Percentiles rank a stretch among this genome's conserved stretches.
phyloP scores from a whole-genome alignment of 2,797 vertebrate genomes.

The Microctenopoma lineatum region DNA sequence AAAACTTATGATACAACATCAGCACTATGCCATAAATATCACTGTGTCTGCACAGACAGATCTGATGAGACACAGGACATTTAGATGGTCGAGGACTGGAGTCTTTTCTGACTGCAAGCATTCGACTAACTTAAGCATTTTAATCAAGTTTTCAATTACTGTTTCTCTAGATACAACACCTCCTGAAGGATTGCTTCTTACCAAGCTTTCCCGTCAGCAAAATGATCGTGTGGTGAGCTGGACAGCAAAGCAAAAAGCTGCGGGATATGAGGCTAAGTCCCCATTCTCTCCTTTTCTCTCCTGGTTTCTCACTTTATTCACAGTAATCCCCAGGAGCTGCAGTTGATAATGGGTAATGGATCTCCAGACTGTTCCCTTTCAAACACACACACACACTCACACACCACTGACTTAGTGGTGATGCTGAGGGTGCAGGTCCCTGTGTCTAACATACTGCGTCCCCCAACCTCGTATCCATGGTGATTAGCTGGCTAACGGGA shows the following conservation, averaged over 20 bases:
- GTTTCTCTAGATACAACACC: slow-evolving; percentile 21
- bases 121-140: slow-evolving; percentile 46
- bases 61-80: slow-evolving; percentile 32
- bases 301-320: slow-evolving; percentile 55
- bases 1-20: not conserved
- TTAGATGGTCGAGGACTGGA: not conserved
- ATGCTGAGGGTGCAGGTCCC: slow-evolving; percentile 60
- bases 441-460: slow-evolving; percentile 31
- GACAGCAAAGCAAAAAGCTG: slow-evolving; percentile 54
- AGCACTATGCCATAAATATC: not conserved
- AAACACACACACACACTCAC: slow-evolving; percentile 15
- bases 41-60: not conserved
- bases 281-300: slow-evolving; percentile 51
- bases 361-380: slow-evolving; percentile 45
- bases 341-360: slow-evolving; percentile 74
- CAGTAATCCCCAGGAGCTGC: slow-evolving; percentile 65
- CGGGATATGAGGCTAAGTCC: slow-evolving; percentile 59
- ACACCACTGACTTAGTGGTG: not conserved
- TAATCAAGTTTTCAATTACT: slow-evolving; percentile 68
- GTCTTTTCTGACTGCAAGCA: slow-evolving; percentile 21
- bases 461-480: slow-evolving; percentile 30
- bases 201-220: slow-evolving; percentile 39
- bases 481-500: slow-evolving; percentile 71
- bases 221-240: slow-evolving; percentile 52
- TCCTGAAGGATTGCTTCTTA: slow-evolving; percentile 16